A percentile compares a stretch with the other conserved stretches of the same genome.
Evolutionary conservation across 2,888 invertebrate species (phyloP).

Genomic region (Sisyra nigra): DNA sequence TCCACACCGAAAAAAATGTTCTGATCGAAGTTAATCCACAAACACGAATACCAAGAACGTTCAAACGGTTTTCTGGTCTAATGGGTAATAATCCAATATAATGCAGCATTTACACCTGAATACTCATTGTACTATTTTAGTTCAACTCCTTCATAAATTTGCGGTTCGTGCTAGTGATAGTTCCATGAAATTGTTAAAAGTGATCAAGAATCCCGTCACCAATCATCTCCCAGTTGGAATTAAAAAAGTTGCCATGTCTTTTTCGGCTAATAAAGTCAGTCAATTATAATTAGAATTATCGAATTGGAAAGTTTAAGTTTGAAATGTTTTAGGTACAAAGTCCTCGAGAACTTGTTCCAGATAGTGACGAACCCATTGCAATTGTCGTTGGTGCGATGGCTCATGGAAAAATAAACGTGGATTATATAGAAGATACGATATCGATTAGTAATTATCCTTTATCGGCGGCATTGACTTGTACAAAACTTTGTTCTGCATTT

Average conservation of each 20-base stretch:
- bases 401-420: conserved; percentile 75
- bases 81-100: conserved; percentile 52
- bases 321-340: conserved; percentile 26
- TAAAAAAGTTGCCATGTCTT: conserved; percentile 78
- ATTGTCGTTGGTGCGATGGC: conserved; percentile 95
- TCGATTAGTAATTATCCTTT: conserved; percentile 94
- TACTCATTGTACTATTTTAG: conserved; percentile 41
- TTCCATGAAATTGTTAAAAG: conserved; percentile 78
- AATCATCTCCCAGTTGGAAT: conserved; percentile 92
- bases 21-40: conserved; percentile 93
- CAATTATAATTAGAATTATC: background rate
- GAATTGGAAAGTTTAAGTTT: background rate
- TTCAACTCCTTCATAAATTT: conserved; percentile 91
- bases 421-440: conserved; percentile 80
- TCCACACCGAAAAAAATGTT: conserved; percentile 83
- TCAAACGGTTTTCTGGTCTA: conserved; percentile 89
- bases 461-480: conserved; percentile 91
- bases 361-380: conserved; percentile 66
- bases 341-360: conserved; percentile 63
- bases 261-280: conserved; percentile 52
- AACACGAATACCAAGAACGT: conserved; percentile 91
- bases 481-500: conserved; percentile 86
- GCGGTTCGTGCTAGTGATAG: conserved; percentile 82
- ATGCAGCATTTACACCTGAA: conserved; percentile 9
- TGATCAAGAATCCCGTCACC: conserved; percentile 91